These are phyloP conservation scores for Oncorhynchus clarkii DNA, from an alignment of 2,113 vertebrate genomes.

Conservation along the genomic window DNA sequence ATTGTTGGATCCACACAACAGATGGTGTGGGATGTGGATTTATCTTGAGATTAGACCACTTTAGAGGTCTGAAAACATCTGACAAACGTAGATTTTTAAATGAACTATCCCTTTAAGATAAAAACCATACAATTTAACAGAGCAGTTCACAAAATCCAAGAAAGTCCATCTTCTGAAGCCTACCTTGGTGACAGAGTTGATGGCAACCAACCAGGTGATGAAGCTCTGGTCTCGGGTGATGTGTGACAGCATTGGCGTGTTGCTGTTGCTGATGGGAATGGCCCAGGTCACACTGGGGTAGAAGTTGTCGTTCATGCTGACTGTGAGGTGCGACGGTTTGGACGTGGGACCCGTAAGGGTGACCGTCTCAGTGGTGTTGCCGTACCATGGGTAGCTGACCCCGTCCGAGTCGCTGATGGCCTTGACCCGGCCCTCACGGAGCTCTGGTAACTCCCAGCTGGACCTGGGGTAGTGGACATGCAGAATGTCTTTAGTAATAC, in stretches of 20 bases:
- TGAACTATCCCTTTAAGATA: background rate
- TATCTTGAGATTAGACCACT: no score
- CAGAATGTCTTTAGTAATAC: background rate
- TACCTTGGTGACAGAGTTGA: conserved; percentile 91
- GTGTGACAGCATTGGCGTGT: conserved; percentile 88
- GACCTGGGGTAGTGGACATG: conserved; percentile 75
- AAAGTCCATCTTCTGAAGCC: conserved; percentile 31
- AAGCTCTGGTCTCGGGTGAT: conserved; percentile 98
- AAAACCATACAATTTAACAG: background rate
- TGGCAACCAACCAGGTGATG: conserved; percentile 96
- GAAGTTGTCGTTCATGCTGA: conserved; percentile 99
- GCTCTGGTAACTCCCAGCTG: conserved; percentile 96
- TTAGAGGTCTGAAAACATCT: no score
- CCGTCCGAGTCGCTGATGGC: conserved; percentile 98
- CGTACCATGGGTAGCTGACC: conserved; percentile 98
- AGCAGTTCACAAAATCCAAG: no score
- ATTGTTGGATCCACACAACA: no score
- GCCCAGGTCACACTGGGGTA: conserved; percentile 99
- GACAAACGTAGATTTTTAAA: no score
- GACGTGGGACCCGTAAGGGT: conserved; percentile 90
- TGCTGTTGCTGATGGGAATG: conserved; percentile 94
- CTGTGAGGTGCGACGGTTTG: conserved; percentile 91
- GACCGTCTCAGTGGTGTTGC: conserved; percentile 97
- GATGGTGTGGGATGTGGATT: no score
- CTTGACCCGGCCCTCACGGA: conserved; percentile 90